These are phyloP conservation scores for Hyposmocoma kahamanoa DNA, from an alignment of 1,140 invertebrate genomes.

Conservation along the genomic window DNA sequence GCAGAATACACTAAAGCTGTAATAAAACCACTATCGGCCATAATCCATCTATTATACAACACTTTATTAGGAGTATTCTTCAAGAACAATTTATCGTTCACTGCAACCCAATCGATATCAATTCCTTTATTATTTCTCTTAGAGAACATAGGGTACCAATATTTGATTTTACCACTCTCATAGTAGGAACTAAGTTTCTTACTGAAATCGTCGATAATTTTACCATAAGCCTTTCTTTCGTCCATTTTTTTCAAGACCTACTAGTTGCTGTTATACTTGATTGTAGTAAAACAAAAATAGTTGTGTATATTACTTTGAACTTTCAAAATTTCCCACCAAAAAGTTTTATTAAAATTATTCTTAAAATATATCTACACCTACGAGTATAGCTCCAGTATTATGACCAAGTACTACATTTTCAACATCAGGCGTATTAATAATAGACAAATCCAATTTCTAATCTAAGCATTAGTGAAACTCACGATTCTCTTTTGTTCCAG, in stretches of 20 bases:
- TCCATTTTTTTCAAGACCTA: slow-evolving; percentile 34
- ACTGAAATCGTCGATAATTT: slow-evolving; percentile 34
- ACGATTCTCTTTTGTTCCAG: too few species aligned
- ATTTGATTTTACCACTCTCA: slow-evolving; percentile 30
- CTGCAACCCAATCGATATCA: slow-evolving; percentile 41
- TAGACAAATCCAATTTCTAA: too few species aligned
- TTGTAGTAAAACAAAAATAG: too few species aligned
- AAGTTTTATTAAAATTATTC: too few species aligned
- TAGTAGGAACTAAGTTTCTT: slow-evolving; percentile 34
- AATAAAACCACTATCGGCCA: slow-evolving; percentile 44
- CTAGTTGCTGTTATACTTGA: slow-evolving; percentile 27
- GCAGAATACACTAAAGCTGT: slow-evolving; percentile 43
- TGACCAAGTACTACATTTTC: too few species aligned
- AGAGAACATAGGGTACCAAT: slow-evolving; percentile 58
- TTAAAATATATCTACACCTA: too few species aligned
- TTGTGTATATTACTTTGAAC: too few species aligned
- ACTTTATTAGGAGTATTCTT: slow-evolving; percentile 43
- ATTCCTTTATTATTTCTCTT: slow-evolving; percentile 17
- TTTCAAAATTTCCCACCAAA: too few species aligned
- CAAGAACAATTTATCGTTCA: slow-evolving; percentile 42
- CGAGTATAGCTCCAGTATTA: too few species aligned
- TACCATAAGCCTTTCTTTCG: slow-evolving; percentile 8
- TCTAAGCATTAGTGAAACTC: too few species aligned
- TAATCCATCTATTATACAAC: slow-evolving; percentile 46
- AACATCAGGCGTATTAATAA: too few species aligned